phyloP scores from a whole-genome alignment of 2,888 invertebrate genomes.

The Eupithecia dodoneata region DNA sequence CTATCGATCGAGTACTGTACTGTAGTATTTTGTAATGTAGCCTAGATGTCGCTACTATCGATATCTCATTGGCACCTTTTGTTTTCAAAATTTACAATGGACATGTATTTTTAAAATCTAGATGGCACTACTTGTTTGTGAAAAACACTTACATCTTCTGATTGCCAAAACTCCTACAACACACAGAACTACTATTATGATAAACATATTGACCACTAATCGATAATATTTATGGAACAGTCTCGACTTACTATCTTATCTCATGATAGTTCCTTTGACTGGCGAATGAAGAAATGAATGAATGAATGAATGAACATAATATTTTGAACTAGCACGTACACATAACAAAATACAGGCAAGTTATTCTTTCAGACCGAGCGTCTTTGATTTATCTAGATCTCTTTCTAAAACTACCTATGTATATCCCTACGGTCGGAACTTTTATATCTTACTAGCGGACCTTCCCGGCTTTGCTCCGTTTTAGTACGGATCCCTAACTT shows the following conservation, averaged over 20 bases:
- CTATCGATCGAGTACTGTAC: not conserved
- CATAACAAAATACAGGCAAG: not conserved
- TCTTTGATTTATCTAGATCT: too few species aligned
- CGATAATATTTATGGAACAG: not conserved
- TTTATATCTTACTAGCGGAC: too few species aligned
- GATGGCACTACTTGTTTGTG: not conserved
- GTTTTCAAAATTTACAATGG: not conserved
- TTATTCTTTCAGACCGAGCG: too few species aligned
- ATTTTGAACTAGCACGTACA: not conserved
- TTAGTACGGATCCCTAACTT: too few species aligned
- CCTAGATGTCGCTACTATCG: not conserved
- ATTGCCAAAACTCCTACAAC: constrained; percentile 2
- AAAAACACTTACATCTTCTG: not conserved
- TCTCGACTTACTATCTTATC: not conserved
- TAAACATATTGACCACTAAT: not conserved
- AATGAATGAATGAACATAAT: not conserved
- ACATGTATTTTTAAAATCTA: not conserved
- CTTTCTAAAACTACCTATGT: too few species aligned
- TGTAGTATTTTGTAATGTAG: not conserved
- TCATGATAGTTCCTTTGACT: not conserved
- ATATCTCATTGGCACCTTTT: not conserved
- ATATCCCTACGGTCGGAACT: too few species aligned
- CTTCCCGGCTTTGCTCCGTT: too few species aligned
- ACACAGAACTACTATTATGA: not conserved
- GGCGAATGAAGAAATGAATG: not conserved